Conservation (phyloP, 2,113 vertebrate genomes). For the Heterotis niloticus region DNA sequence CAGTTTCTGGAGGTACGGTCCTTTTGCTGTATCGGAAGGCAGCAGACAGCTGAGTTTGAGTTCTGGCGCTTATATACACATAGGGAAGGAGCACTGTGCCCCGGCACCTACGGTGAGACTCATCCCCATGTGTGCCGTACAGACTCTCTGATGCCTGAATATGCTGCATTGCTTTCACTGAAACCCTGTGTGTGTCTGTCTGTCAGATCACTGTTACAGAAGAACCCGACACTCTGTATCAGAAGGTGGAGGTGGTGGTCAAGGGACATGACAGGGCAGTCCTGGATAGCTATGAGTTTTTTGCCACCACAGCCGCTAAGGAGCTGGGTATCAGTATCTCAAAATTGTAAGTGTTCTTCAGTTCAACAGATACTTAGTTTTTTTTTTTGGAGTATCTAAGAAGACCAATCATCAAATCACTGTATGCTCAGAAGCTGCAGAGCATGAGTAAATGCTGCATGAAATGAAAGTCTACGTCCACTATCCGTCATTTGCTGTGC, state of each 20-base stretch:
- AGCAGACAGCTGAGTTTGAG: neutral
- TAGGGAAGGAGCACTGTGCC: neutral
- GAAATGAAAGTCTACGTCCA: too few relatives aligned
- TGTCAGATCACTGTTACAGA: slow-evolving; percentile 78
- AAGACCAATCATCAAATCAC: too few relatives aligned
- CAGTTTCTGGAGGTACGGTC: neutral
- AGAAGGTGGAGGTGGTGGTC: slow-evolving; percentile 78
- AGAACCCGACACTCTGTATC: slow-evolving; percentile 81
- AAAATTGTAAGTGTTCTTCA: slow-evolving; percentile 76
- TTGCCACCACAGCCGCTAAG: slow-evolving; percentile 80
- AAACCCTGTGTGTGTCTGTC: slow-evolving; percentile 27
- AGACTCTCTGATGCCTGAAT: neutral
- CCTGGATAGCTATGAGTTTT: slow-evolving; percentile 92
- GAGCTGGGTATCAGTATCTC: slow-evolving; percentile 79
- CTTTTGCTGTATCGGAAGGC: neutral
- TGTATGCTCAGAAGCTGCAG: too few relatives aligned
- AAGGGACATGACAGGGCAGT: slow-evolving; percentile 87
- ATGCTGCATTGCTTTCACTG: neutral
- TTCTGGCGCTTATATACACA: slow-evolving; percentile 6
- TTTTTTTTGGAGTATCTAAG: too few relatives aligned
- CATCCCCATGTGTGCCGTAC: too few relatives aligned
- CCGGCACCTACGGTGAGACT: slow-evolving; percentile 9
- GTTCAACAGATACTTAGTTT: too few relatives aligned
- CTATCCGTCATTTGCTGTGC: too few relatives aligned
- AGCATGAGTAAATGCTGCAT: too few relatives aligned